A percentile compares a stretch with the other conserved stretches of the same genome.
These are phyloP conservation scores for Phocoena phocoena DNA, from an alignment of 2,113 vertebrate species.

Conservation along the genomic window DNA sequence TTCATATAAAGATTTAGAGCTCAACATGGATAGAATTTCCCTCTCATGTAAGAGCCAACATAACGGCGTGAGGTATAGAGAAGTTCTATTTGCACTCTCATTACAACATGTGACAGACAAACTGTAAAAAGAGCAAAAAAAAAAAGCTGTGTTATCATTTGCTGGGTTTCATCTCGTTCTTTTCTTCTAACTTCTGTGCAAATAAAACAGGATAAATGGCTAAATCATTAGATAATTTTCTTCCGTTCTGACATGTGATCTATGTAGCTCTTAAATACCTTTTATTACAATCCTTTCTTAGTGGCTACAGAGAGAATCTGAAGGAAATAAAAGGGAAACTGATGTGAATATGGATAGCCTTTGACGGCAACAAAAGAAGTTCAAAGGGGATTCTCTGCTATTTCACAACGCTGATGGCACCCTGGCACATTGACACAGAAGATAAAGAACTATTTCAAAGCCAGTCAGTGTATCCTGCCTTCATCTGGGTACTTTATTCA, in stretches of 20 bases:
- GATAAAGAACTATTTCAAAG: constrained; percentile 35
- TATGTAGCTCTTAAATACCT: constrained; percentile 42
- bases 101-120: not conserved
- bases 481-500: constrained; percentile 50
- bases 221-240: constrained; percentile 38
- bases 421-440: not conserved
- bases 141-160: not conserved
- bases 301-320: not conserved
- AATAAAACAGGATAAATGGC: not conserved
- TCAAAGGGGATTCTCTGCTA: constrained; percentile 30
- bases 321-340: constrained; percentile 50
- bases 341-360: not conserved
- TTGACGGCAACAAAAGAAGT: constrained; percentile 29
- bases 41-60: not conserved
- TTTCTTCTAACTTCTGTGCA: not conserved
- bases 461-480: not conserved
- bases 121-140: too few species aligned
- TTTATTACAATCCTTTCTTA: constrained; percentile 51
- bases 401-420: not conserved
- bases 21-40: not conserved
- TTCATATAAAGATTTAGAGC: not conserved
- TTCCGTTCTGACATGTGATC: constrained; percentile 11
- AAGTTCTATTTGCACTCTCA: fast-evolving
- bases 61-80: fast-evolving
- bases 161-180: not conserved